Evolutionary conservation across 2,797 vertebrate genomes (phyloP).

Genomic region (Smutsia gigantea): DNA sequence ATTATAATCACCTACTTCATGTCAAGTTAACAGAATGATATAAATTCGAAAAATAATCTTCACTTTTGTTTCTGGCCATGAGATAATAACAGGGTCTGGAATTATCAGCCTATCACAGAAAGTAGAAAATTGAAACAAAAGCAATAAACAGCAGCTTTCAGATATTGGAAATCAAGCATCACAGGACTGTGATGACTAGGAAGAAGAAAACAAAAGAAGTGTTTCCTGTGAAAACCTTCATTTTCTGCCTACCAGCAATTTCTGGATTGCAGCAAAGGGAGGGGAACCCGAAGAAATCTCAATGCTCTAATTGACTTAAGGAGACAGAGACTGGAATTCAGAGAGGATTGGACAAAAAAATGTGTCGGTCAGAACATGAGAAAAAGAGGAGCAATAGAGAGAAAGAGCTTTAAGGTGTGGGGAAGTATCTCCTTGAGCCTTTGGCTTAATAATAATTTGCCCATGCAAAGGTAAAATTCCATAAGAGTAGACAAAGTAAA

Average conservation of each 20-base stretch:
- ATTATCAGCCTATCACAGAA: not conserved
- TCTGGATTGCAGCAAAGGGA: not conserved
- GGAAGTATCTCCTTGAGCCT: not conserved
- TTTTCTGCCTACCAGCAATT: not conserved
- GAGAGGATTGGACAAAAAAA: not conserved
- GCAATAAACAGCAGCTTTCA: not conserved
- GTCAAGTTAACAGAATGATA: not conserved
- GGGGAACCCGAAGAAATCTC: not conserved
- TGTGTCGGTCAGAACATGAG: not conserved
- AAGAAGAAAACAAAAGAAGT: not conserved
- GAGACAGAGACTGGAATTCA: not conserved
- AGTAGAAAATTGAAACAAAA: not conserved
- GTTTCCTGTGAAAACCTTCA: not conserved
- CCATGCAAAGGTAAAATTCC: not conserved
- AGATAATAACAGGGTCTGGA: not conserved
- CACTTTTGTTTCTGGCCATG: not conserved
- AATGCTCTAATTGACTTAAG: not conserved
- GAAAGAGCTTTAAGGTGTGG: not conserved
- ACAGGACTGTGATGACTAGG: not conserved
- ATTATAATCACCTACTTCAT: not conserved
- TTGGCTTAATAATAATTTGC: not conserved
- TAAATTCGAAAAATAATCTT: not conserved
- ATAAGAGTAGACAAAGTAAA: not conserved
- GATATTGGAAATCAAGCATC: not conserved
- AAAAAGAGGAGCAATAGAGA: not conserved